These are phyloP conservation scores for Dolichopus griseipennis DNA, from an alignment of 2,888 invertebrate genomes.

Conservation along the genomic window DNA sequence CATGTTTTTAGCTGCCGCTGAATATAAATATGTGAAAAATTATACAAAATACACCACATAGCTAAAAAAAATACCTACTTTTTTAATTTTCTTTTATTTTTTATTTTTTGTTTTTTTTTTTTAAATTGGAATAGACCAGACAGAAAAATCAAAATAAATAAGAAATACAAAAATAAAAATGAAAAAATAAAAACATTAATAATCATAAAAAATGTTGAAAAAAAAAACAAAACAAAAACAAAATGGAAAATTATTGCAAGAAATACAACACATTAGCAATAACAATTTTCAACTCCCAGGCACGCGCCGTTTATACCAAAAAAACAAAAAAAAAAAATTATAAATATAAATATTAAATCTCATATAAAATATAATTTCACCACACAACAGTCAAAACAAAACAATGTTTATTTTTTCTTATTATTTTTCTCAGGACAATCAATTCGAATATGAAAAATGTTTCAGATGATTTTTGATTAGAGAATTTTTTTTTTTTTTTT, in stretches of 20 bases:
- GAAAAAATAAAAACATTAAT: background rate
- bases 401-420: background rate
- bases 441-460: background rate
- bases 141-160: background rate
- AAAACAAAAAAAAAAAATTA: background rate
- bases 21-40: no score
- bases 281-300: constrained; percentile 1
- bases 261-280: background rate
- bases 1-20: no score
- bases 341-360: no score
- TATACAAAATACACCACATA: no score
- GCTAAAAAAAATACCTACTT: no score
- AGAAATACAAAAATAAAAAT: background rate
- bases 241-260: background rate
- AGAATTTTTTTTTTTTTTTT: background rate
- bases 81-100: no score
- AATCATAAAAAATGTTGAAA: background rate
- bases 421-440: background rate
- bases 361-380: background rate
- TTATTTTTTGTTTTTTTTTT: no score
- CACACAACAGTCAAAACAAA: constrained; percentile 1
- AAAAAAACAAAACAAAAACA: background rate
- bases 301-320: background rate
- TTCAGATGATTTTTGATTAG: background rate
- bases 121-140: no score